These are phyloP conservation scores for Euzophera pinguis DNA, from an alignment of 2,888 invertebrate species.

Conservation along the genomic window DNA sequence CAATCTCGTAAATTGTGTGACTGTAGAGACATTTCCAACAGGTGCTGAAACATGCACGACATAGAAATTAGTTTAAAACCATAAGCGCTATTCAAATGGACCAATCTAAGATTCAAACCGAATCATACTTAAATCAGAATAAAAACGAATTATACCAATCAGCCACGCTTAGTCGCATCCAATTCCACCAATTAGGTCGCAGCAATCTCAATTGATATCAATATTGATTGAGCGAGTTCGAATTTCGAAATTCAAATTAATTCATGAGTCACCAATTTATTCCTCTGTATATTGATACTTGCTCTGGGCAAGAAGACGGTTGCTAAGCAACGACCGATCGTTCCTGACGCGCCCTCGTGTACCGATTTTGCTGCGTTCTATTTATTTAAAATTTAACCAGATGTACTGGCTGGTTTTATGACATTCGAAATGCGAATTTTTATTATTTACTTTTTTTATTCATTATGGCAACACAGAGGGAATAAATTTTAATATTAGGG, in stretches of 20 bases:
- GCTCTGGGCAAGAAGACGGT: conserved; percentile 38
- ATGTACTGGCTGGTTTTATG: conserved; percentile 12
- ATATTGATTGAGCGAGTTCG: conserved; percentile 1
- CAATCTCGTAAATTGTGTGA: no score
- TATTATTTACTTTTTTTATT: no score
- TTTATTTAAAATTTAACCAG: conserved; percentile 35
- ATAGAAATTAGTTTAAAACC: no score
- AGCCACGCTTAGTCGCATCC: neutral
- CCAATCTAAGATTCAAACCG: no score
- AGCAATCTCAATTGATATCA: neutral
- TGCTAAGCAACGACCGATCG: conserved; percentile 55
- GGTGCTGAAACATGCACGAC: no score
- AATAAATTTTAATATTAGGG: no score
- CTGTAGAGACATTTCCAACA: no score
- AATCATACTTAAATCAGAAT: neutral
- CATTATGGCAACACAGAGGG: no score
- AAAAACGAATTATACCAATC: neutral
- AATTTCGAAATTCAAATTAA: conserved; percentile 26
- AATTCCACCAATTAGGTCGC: neutral
- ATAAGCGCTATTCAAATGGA: no score
- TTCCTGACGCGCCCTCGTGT: conserved; percentile 36
- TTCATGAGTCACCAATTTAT: conserved; percentile 17
- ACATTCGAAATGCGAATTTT: neutral
- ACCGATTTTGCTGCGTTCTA: conserved; percentile 33
- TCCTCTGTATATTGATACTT: conserved; percentile 15